Evolutionary conservation across 2,888 invertebrate genomes (phyloP).

Genomic region (Unio pictorum): DNA sequence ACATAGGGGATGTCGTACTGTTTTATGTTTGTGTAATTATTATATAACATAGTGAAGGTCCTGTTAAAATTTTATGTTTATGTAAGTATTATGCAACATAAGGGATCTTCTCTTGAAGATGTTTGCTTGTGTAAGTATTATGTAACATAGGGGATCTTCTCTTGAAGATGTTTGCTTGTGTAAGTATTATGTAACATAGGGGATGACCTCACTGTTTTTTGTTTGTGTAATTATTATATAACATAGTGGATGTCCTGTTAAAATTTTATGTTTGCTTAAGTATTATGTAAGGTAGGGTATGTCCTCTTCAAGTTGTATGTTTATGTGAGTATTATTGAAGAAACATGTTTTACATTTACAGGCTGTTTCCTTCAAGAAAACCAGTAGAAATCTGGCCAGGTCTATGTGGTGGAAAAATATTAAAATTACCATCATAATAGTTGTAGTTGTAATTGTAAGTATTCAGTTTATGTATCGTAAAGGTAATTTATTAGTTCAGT

Average conservation of each 20-base stretch:
- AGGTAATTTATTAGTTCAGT: too few species aligned
- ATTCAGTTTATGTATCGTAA: neutral
- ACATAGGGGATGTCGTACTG: neutral
- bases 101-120: too few species aligned
- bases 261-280: too few species aligned
- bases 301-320: neutral
- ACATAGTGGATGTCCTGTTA: too few species aligned
- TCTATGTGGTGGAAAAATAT: conserved; percentile 95
- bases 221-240: too few species aligned
- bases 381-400: conserved; percentile 87
- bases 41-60: neutral
- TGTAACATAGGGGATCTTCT: too few species aligned
- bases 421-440: conserved; percentile 86
- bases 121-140: too few species aligned
- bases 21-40: neutral
- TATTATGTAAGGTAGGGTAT: too few species aligned
- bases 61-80: too few species aligned
- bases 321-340: neutral
- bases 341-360: conserved; percentile 72
- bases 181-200: neutral
- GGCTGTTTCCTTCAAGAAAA: conserved; percentile 90
- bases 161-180: too few species aligned
- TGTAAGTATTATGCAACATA: too few species aligned
- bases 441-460: conserved; percentile 79
- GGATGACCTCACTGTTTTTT: too few species aligned